Conservation (phyloP, 2,797 vertebrate genomes). For the Squalus acanthias region DNA sequence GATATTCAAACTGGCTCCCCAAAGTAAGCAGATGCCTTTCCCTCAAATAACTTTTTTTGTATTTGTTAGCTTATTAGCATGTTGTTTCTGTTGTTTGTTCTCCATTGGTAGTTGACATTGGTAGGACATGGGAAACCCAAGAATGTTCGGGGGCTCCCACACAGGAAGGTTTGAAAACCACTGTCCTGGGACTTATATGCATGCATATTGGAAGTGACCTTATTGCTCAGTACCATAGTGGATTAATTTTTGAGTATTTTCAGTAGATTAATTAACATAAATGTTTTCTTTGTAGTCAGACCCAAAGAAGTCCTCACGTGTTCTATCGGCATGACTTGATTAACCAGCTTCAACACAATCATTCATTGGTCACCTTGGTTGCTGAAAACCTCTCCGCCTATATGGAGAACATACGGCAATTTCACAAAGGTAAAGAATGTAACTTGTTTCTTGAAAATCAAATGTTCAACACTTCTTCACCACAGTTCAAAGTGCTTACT, state of each 20-base stretch:
- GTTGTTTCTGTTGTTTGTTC: too few species aligned
- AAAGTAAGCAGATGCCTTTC: background rate
- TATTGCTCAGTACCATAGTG: background rate
- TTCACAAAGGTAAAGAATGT: constrained; percentile 80
- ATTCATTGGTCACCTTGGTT: constrained; percentile 92
- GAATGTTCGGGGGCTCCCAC: background rate
- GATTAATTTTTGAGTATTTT: background rate
- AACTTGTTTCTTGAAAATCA: background rate
- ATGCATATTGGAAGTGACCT: constrained; percentile 8
- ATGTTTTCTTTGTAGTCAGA: constrained; percentile 75
- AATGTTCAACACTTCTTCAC: background rate
- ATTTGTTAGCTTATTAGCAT: background rate
- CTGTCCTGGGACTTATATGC: background rate
- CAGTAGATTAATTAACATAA: background rate
- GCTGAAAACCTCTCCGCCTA: constrained; percentile 98
- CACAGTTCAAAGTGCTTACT: background rate
- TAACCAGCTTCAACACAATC: constrained; percentile 99
- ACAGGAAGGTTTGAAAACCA: background rate
- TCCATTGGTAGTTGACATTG: background rate
- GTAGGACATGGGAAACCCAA: background rate
- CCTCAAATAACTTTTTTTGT: background rate
- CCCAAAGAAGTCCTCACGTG: constrained; percentile 92
- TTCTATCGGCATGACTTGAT: constrained; percentile 99
- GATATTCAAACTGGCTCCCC: background rate
- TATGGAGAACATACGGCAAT: constrained; percentile 97